Evolutionary conservation across 2,888 invertebrate species (phyloP), one percentile per base, ranked within the genome.

Genomic region (Lissonota sp.): DNA sequence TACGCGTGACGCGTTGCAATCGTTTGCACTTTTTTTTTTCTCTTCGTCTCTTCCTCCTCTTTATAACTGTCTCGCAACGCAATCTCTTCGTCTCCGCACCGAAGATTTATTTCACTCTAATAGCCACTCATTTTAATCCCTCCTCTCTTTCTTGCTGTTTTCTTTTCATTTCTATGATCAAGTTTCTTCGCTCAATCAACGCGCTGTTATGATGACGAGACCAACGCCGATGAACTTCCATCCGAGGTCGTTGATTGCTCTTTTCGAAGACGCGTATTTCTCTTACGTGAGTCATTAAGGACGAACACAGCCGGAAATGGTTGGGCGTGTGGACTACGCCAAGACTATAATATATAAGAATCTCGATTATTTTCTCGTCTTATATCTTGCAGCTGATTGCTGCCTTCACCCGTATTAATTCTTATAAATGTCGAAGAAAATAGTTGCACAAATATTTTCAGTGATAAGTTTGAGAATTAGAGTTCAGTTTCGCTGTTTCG

Each of bases 211-310:
- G 78, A 69, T 55, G 78, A 82, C 79, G 83, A 26, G 26, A 81
- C 76, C 66, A 79, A 84, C 80, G 84, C 83, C 82, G 83, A 83
- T 84, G 79, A 86, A 86, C 76, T 86, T 85, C 82, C 80, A 75
- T 26, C 26, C 83, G 83, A 84, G 85, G 84, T 85, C 86, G 81
- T 78, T 78, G 81, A 81, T 81, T 81, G 78, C 78, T 60, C 16
- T 26, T 26, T 26, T 26, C 26, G 57, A 60, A 63, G 58, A 73
- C 69, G 57, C 63, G 62, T n/a, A 71, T 74, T 71, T 53, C 69
- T 69, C 66, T 26, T 1, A 26, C 26, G 26, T 26, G 26, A 26
- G 26, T 26, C 26, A 26, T 26, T 26, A 26, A 26, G 26, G 26
- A 2, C 26, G 26, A 26, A 26, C 44, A 12, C 6, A 16, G 42